These are phyloP conservation scores for Porites lobata DNA, from an alignment of 92 coral and sea anemone species.

Conservation along the genomic window DNA sequence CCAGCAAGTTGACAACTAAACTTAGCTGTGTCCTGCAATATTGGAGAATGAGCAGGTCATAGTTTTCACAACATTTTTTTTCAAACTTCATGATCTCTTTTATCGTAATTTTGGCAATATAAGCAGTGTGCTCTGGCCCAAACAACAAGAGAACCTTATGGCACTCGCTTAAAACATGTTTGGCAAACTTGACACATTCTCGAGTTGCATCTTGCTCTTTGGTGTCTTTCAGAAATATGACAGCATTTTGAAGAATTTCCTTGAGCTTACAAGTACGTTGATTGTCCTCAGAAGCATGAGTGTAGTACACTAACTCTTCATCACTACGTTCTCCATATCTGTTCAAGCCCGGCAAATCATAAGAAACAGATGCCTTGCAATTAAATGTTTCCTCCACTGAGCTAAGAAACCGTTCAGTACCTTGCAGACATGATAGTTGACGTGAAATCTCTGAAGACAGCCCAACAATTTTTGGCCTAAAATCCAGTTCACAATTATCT, in stretches of 20 bases:
- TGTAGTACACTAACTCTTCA: conserved; percentile 51
- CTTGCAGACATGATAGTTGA: conserved; percentile 35
- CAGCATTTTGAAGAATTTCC: conserved; percentile 34
- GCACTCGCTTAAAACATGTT: conserved; percentile 53
- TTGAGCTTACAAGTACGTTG: conserved; percentile 18
- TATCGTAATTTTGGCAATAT: conserved; percentile 21
- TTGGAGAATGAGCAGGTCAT: conserved; percentile 32
- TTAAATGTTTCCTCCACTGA: conserved; percentile 58
- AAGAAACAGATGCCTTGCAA: conserved; percentile 71
- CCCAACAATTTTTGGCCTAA: conserved; percentile 72
- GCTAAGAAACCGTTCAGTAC: conserved; percentile 52
- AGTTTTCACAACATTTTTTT: conserved; percentile 46
- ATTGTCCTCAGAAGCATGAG: conserved; percentile 23
- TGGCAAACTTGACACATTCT: conserved; percentile 41
- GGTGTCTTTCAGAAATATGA: conserved; percentile 53
- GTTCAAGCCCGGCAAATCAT: conserved; percentile 87
- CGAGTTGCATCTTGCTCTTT: not conserved
- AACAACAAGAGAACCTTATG: conserved; percentile 62
- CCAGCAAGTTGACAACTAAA: conserved; percentile 18
- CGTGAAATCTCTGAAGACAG: conserved; percentile 58
- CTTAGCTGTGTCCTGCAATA: conserved; percentile 66
- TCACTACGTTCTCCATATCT: conserved; percentile 74
- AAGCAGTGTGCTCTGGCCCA: conserved; percentile 68
- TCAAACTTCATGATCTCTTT: conserved; percentile 70
- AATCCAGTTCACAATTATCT: not conserved